These are phyloP conservation scores for Mesaphorura yosii DNA, from an alignment of 1,140 invertebrate genomes.

Conservation along the genomic window DNA sequence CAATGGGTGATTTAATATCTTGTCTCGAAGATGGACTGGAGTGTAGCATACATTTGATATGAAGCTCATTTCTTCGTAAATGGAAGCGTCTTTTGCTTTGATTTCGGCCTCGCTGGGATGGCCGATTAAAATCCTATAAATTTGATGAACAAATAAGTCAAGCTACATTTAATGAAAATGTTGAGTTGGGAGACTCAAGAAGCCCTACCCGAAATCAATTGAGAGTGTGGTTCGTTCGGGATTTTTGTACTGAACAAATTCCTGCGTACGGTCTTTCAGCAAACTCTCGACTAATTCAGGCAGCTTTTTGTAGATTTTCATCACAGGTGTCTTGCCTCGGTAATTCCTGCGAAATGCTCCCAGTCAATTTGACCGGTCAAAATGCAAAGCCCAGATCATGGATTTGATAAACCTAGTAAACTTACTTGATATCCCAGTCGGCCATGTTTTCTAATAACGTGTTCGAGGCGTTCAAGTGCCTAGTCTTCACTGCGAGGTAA, in stretches of 20 bases:
- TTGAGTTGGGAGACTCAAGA: too few relatives aligned
- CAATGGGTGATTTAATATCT: neutral
- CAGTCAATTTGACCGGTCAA: neutral
- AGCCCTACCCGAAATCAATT: neutral
- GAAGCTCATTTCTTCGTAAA: neutral
- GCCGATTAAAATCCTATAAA: neutral
- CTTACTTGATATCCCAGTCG: neutral
- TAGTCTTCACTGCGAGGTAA: slow-evolving; percentile 1
- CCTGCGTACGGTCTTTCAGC: neutral
- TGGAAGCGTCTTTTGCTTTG: too few relatives aligned
- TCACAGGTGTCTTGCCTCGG: slow-evolving; percentile 1
- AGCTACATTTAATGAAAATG: too few relatives aligned
- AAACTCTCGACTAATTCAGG: neutral
- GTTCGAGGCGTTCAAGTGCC: neutral
- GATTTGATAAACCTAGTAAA: neutral
- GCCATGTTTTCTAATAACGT: neutral
- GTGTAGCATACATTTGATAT: neutral
- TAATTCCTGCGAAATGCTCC: neutral
- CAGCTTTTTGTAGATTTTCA: slow-evolving; percentile 3
- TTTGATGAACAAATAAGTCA: too few relatives aligned
- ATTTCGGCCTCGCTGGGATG: neutral
- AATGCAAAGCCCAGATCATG: neutral
- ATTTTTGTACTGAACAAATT: neutral
- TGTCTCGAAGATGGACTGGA: neutral
- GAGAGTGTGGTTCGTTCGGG: neutral